Conservation (phyloP, 2,888 invertebrate species). For the Pammene aurita region DNA sequence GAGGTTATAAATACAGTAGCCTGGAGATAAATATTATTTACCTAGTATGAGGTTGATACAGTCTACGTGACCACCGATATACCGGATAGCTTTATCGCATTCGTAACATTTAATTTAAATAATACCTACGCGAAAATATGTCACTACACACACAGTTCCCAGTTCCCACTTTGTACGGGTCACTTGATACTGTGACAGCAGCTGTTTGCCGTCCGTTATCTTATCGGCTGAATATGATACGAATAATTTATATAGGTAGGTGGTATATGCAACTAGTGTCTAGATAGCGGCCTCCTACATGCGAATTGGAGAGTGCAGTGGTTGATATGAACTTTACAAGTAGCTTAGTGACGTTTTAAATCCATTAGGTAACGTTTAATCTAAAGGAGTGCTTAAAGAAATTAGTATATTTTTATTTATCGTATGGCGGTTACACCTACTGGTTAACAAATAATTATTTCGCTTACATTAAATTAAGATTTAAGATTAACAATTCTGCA, state of each 20-base stretch:
- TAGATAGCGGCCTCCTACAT: constrained; percentile 20
- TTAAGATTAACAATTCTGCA: no score
- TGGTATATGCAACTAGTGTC: constrained; percentile 21
- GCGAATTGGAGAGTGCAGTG: constrained; percentile 22
- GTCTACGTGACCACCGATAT: constrained; percentile 23
- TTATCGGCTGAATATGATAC: constrained; percentile 51
- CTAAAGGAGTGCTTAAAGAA: no score
- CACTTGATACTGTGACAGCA: constrained; percentile 55
- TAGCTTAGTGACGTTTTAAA: neutral
- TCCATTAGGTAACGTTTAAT: no score
- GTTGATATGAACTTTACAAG: constrained; percentile 2
- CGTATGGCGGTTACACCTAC: no score
- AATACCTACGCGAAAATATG: constrained; percentile 29
- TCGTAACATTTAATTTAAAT: constrained; percentile 38
- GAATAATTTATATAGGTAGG: constrained; percentile 42
- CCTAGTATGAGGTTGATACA: constrained; percentile 41
- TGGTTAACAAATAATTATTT: no score
- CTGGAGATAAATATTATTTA: constrained; percentile 32
- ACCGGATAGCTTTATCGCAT: constrained; percentile 40
- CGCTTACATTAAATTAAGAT: no score
- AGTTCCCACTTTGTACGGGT: constrained; percentile 43
- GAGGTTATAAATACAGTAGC: constrained; percentile 33
- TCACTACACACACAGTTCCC: constrained; percentile 19
- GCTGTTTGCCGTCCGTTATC: constrained; percentile 53
- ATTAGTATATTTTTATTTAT: no score